Evolutionary conservation across 2,113 vertebrate species (phyloP), one percentile per base, ranked within the genome.

Genomic region (Ahaetulla prasina): DNA sequence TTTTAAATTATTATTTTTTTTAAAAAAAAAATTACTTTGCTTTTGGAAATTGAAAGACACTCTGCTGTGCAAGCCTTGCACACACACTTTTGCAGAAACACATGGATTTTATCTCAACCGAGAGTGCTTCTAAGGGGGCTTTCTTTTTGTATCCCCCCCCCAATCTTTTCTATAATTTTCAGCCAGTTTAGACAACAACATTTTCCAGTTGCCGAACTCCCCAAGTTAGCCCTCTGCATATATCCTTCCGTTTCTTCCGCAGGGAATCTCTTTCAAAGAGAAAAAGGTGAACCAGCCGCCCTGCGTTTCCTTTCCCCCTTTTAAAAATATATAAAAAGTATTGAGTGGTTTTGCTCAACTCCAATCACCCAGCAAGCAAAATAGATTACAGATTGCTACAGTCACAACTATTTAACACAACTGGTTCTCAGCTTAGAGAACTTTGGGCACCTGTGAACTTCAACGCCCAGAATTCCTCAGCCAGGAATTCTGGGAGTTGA

Each of bases 1-100:
- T 91, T 95, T 96, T 92, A 92, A 85, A 49, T 85, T 89, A 68
- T 91, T 93, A 54, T 91, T 89, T 92, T 11, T 63, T 30, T 0
- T n/a, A n/a, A n/a, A 30, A 63, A 55, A 86, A 47, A 92, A 92
- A 57, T 74, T 60, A 53, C 47, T 23, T 12, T 87, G n/a, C 10
- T 87, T 91, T 84, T 39, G 22, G 45, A 25, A 50, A 84, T 30
- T 23, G 1, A n/a, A 30, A 12, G 53, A 60, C 60, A 54, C 53
- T 18, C 53, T 22, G 54, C 74, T 43, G 30, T 16, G 43, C 45
- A 25, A 43, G 8, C 14, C 14, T 43, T 43, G 14, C 85, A 52
- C 25, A 86, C 54, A 25, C 0, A 20, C 90, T 10, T 54, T 50
- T 7, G 35, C 4, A 7, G 35, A 43, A 23, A 35, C 39, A 57